A percentile compares a stretch with the other conserved stretches of the same genome.
phyloP scores from a whole-genome alignment of 1,140 invertebrate species.

The Hylyphantes graminicola region DNA sequence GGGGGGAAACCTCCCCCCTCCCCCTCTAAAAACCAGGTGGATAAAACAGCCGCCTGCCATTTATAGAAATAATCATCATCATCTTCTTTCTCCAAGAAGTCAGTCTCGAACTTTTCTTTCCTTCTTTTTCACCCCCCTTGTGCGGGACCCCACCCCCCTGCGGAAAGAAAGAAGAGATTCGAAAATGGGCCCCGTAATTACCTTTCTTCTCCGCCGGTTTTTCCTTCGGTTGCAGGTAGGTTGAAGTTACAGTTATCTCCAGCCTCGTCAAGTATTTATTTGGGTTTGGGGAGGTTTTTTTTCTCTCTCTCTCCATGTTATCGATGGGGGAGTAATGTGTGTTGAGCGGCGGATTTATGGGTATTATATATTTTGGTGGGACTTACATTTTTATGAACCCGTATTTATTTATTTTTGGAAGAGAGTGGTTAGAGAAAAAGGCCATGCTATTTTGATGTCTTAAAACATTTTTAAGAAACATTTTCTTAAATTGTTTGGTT shows the following conservation, averaged over 20 bases:
- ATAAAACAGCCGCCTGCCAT: conserved; percentile 22
- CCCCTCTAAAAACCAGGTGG: conserved; percentile 5
- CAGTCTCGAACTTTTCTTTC: conserved; percentile 1
- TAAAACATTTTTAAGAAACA: too few species aligned
- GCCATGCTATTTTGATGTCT: too few species aligned
- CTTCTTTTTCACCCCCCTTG: neutral
- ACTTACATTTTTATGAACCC: too few species aligned
- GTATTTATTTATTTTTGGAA: too few species aligned
- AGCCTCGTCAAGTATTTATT: neutral
- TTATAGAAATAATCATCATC: conserved; percentile 59
- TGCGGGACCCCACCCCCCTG: neutral
- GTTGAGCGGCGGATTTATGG: too few species aligned
- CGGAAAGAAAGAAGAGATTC: too few species aligned
- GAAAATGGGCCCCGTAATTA: conserved; percentile 38
- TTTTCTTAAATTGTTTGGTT: too few species aligned
- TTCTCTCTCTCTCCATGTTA: neutral
- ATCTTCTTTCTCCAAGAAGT: neutral
- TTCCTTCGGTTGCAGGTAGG: neutral
- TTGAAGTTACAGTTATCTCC: neutral
- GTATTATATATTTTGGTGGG: too few species aligned
- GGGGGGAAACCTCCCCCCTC: neutral
- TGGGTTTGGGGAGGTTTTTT: neutral
- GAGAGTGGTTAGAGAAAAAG: too few species aligned
- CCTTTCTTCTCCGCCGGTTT: conserved; percentile 24
- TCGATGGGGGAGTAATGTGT: too few species aligned